Evolutionary conservation across 2,113 vertebrate genomes (phyloP), one percentile per base, ranked within the genome.

Genomic region (Pagrus major): DNA sequence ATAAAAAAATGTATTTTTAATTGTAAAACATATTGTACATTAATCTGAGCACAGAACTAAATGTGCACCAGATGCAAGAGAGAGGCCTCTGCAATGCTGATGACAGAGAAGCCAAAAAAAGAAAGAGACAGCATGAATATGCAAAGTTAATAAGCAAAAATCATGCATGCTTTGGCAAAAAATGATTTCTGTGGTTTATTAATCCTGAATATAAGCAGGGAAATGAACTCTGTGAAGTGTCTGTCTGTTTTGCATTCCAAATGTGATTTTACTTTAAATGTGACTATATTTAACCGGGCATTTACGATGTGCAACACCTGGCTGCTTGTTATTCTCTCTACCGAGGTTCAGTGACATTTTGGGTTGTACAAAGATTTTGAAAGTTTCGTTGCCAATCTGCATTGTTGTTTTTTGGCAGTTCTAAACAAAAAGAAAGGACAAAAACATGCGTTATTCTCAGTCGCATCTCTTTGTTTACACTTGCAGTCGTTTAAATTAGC

Each of bases 231-330:
- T 68, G 55, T 69, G 63, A 66, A 69, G 71, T 56, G 44, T 71
- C 37, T 72, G 55, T 81, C 55, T 81, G 29, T 61, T 66, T 18
- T 7, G 18, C 42, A 75, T 83, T n/a, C n/a, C 16, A 78, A 86
- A 78, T 61, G 51, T 4, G 1, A n/a, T 47, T 70, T 71, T 10
- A 46, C 11, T 46, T 59, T 15, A 42, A 41, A 77, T 73, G 72
- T 55, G 33, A 55, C 71, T 64, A 37, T 55, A 82, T 78, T 76
- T 89, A 89, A 85, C 78, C 82, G 86, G 41, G 39, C 37, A 70
- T 88, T 88, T 74, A 85, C 33, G 56, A 71, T 63, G 54, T 81
- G 82, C 65, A 83, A 76, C 81, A 91, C 71, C 82, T 87, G 82
- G 51, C 49, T 83, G 61, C 66, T 70, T 81, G 70, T 76, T 78